Conservation (phyloP, 2,113 vertebrate genomes). For the Ancistrus triradiatus region DNA sequence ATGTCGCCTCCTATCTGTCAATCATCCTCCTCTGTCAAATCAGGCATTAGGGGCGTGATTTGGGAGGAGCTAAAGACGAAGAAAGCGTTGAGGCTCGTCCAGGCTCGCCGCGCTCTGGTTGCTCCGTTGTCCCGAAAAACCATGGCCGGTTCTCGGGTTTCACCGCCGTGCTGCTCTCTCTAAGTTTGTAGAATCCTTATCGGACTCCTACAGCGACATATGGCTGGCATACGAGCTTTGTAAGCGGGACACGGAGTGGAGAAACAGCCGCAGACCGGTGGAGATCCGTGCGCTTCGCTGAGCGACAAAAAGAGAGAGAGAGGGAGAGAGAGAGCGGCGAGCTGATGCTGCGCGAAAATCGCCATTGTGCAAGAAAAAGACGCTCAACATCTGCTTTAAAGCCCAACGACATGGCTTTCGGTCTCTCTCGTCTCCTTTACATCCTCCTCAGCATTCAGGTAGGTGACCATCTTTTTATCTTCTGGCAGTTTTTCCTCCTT, state of each 20-base stretch:
- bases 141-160: not conserved
- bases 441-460: slow-evolving; percentile 57
- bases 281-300: not conserved
- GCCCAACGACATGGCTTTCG: slow-evolving; percentile 38
- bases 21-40: no score
- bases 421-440: slow-evolving; percentile 36
- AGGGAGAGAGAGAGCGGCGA: not conserved
- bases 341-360: slow-evolving; percentile 7
- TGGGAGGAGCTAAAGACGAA: no score
- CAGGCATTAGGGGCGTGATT: no score
- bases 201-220: not conserved
- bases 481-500: slow-evolving; percentile 19
- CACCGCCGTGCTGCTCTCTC: not conserved
- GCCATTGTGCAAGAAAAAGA: slow-evolving; percentile 2
- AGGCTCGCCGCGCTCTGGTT: not conserved
- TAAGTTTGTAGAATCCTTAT: not conserved
- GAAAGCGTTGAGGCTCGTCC: no score
- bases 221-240: not conserved
- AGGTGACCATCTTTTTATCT: slow-evolving; percentile 33
- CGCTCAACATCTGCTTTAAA: not conserved
- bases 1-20: no score
- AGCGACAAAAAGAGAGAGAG: not conserved
- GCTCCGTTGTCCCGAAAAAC: not conserved
- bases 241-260: not conserved
- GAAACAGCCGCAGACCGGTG: not conserved